A percentile compares a stretch with the other conserved stretches of the same genome.
Evolutionary conservation across 2,888 invertebrate species (phyloP).

Genomic region (Glyphotaelius pellucidus): DNA sequence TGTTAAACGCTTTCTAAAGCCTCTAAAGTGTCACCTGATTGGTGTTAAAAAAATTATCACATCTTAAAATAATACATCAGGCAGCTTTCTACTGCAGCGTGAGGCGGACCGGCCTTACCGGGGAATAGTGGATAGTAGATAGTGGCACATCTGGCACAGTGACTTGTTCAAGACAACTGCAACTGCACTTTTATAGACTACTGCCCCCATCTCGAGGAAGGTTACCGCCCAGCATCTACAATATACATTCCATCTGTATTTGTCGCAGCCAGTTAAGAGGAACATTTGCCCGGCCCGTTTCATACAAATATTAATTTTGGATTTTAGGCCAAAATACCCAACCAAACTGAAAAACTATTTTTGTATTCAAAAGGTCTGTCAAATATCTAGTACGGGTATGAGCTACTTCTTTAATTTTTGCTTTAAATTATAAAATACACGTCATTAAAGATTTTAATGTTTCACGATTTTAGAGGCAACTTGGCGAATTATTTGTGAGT

Average conservation of each 20-base stretch:
- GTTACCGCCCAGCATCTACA: not conserved
- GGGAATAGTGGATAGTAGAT: not conserved
- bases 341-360: too few relatives aligned
- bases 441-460: too few relatives aligned
- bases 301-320: too few relatives aligned
- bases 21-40: not conserved
- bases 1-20: not conserved
- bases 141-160: not conserved
- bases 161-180: not conserved
- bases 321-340: too few relatives aligned
- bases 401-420: too few relatives aligned
- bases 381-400: too few relatives aligned
- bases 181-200: conserved; percentile 1
- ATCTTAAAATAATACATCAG: not conserved
- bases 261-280: not conserved
- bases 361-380: too few relatives aligned
- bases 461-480: too few relatives aligned
- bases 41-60: not conserved
- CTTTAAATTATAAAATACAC: too few relatives aligned
- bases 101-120: not conserved
- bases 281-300: too few relatives aligned
- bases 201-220: not conserved
- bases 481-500: too few relatives aligned
- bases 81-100: not conserved
- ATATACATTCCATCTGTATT: not conserved